Percentiles rank a stretch among this genome's conserved stretches.
Conservation (phyloP, 2,888 invertebrate species). For the Siphlonurus alternatus region DNA sequence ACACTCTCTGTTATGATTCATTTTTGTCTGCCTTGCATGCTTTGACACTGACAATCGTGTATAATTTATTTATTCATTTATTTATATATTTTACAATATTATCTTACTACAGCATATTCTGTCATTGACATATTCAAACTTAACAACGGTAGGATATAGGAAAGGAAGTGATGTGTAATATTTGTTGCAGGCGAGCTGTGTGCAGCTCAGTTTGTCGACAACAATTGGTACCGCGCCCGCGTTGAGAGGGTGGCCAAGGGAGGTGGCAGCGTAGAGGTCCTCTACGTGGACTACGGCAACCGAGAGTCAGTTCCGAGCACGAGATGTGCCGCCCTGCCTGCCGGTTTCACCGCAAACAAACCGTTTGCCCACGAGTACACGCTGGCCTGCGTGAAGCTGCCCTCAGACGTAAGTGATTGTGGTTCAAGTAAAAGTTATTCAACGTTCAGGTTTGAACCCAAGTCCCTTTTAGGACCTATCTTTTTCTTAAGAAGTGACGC, state of each 20-base stretch:
- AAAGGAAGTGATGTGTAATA: too few relatives aligned
- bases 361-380: conserved; percentile 76
- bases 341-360: conserved; percentile 52
- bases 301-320: conserved; percentile 54
- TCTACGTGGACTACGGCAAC: conserved; percentile 95
- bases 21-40: too few relatives aligned
- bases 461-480: too few relatives aligned
- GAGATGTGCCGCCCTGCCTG: conserved; percentile 68
- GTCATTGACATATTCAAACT: too few relatives aligned
- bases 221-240: conserved; percentile 92
- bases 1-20: too few relatives aligned
- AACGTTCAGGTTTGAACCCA: too few relatives aligned
- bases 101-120: too few relatives aligned
- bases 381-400: conserved; percentile 69
- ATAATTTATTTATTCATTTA: too few relatives aligned
- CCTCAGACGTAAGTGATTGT: conserved; percentile 50
- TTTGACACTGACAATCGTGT: too few relatives aligned
- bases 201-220: conserved; percentile 71
- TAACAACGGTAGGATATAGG: too few relatives aligned
- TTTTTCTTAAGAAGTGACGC: too few relatives aligned
- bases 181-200: conserved; percentile 53
- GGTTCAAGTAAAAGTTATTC: not conserved
- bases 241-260: conserved; percentile 50
- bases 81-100: too few relatives aligned
- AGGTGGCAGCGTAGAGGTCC: conserved; percentile 57